These are phyloP conservation scores for Tenualosa ilisha DNA, from an alignment of 2,797 vertebrate species.

Conservation along the genomic window DNA sequence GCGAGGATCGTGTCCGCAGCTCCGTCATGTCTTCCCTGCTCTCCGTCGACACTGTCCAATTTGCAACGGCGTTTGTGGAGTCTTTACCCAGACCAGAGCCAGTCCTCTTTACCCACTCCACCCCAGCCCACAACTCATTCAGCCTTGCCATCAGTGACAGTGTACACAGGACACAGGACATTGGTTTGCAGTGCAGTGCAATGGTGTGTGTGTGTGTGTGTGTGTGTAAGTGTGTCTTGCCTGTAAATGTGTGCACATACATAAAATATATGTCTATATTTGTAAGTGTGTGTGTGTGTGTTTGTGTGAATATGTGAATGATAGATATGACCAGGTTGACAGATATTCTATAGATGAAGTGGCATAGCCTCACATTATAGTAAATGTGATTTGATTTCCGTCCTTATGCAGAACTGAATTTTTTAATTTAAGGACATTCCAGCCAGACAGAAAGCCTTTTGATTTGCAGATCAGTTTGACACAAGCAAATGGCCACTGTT, in stretches of 20 bases:
- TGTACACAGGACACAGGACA: too few relatives aligned
- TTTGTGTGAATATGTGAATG: not conserved
- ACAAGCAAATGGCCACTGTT: not conserved
- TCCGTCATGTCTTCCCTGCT: slow-evolving; percentile 37
- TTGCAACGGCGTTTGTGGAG: slow-evolving; percentile 28
- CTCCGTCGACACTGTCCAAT: slow-evolving; percentile 50
- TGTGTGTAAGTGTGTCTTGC: not conserved
- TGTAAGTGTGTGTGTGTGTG: not conserved
- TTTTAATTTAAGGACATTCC: too few relatives aligned
- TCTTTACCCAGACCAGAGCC: slow-evolving; percentile 47
- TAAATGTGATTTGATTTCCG: not conserved
- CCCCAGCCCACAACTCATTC: slow-evolving; percentile 40
- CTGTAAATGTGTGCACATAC: too few relatives aligned
- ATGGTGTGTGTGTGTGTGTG: too few relatives aligned
- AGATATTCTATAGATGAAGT: not conserved
- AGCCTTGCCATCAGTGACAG: too few relatives aligned
- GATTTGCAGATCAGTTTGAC: not conserved
- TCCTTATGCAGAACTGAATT: not conserved
- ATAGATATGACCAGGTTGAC: not conserved
- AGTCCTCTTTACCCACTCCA: slow-evolving; percentile 28
- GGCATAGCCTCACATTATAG: not conserved
- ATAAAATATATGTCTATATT: too few relatives aligned
- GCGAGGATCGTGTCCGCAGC: slow-evolving; percentile 34
- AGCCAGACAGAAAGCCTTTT: not conserved
- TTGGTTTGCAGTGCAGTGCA: too few relatives aligned